A percentile compares a stretch with the other conserved stretches of the same genome.
Conservation (phyloP, 2,888 invertebrate species). For the Aelia acuminata region DNA sequence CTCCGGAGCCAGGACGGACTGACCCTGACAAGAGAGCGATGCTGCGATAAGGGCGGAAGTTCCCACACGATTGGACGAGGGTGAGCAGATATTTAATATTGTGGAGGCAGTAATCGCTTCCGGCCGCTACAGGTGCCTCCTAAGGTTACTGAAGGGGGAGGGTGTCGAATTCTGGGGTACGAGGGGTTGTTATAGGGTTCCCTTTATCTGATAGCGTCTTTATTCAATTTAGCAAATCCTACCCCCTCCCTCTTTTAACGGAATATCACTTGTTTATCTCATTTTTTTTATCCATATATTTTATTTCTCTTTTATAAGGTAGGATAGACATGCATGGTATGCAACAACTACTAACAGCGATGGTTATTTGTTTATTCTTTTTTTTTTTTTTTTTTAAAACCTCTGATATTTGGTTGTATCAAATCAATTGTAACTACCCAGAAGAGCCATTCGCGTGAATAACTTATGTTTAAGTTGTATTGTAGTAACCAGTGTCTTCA, state of each 20-base stretch:
- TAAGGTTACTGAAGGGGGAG: background rate
- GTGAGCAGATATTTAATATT: constrained; percentile 48
- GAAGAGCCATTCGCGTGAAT: too few species aligned
- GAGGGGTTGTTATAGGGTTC: background rate
- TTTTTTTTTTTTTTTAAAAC: too few species aligned
- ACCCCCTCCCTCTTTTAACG: too few species aligned
- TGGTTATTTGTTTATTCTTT: too few species aligned
- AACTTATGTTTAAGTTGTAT: too few species aligned
- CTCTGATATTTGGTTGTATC: too few species aligned
- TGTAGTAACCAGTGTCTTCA: too few species aligned
- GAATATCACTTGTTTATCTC: background rate
- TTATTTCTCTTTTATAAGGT: background rate
- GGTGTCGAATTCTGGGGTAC: background rate
- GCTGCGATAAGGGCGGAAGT: background rate
- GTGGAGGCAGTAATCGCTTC: constrained; percentile 46
- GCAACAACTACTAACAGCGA: too few species aligned
- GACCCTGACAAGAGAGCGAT: constrained; percentile 36
- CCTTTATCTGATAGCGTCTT: background rate
- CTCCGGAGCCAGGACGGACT: background rate
- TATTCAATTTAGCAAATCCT: background rate
- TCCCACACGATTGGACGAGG: constrained; percentile 17
- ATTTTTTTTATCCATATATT: background rate
- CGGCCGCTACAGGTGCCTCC: constrained; percentile 38
- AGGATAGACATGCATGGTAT: too few species aligned
- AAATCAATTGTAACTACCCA: too few species aligned